Percentiles rank a stretch among this genome's conserved stretches.
phyloP scores from a whole-genome alignment of 2,888 invertebrate species.

The Mystacides longicornis region DNA sequence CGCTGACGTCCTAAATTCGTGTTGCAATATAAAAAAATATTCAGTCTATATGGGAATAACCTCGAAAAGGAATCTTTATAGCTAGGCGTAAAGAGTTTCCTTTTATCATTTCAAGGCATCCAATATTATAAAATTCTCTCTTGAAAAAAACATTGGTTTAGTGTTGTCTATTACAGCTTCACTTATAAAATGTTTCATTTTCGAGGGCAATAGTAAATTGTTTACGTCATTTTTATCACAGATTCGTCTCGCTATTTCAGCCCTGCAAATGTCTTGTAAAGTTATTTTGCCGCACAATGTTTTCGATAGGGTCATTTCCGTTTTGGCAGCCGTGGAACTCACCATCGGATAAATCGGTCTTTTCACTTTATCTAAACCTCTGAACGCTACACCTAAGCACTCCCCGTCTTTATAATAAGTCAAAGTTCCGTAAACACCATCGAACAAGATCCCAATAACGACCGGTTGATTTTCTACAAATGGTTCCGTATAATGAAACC shows the following conservation, averaged over 20 bases:
- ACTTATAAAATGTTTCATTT: slow-evolving; percentile 49
- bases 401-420: slow-evolving; percentile 65
- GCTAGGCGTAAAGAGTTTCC: no score
- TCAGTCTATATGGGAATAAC: no score
- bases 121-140: slow-evolving; percentile 6
- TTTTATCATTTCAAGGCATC: neutral
- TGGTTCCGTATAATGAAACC: slow-evolving; percentile 56
- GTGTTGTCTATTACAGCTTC: slow-evolving; percentile 46
- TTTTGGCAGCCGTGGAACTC: slow-evolving; percentile 67
- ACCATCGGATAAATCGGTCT: slow-evolving; percentile 62
- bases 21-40: no score
- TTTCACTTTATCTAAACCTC: slow-evolving; percentile 53
- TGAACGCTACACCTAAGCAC: slow-evolving; percentile 63
- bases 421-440: slow-evolving; percentile 60
- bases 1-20: no score
- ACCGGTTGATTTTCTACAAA: slow-evolving; percentile 64
- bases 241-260: slow-evolving; percentile 52
- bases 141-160: slow-evolving; percentile 1
- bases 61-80: no score
- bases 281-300: slow-evolving; percentile 56
- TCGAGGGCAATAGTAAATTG: slow-evolving; percentile 50
- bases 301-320: slow-evolving; percentile 58
- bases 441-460: slow-evolving; percentile 59
- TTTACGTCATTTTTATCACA: slow-evolving; percentile 44
- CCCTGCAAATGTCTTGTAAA: slow-evolving; percentile 61